Conservation (phyloP, 2,888 invertebrate genomes). For the Patella depressa region DNA sequence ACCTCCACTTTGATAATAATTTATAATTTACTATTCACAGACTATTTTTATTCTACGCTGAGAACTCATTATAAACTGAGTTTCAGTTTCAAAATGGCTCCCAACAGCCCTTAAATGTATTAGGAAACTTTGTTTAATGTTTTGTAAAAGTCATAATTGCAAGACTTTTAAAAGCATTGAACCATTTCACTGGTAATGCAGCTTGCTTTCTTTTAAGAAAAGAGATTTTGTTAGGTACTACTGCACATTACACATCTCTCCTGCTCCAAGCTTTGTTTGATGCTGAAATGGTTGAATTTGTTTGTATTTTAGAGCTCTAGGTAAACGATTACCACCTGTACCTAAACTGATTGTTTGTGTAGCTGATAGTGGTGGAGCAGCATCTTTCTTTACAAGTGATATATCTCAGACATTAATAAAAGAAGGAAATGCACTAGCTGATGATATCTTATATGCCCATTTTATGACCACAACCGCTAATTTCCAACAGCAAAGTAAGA, state of each 20-base stretch:
- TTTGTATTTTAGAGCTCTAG: slow-evolving; percentile 82
- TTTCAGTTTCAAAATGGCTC: neutral
- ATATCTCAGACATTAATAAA: slow-evolving; percentile 90
- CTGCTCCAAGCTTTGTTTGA: too few species aligned
- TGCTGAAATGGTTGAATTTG: too few species aligned
- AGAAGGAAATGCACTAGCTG: slow-evolving; percentile 93
- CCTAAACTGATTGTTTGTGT: slow-evolving; percentile 95
- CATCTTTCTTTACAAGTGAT: slow-evolving; percentile 92
- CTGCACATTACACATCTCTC: too few species aligned
- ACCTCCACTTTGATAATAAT: neutral
- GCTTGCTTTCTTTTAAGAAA: too few species aligned
- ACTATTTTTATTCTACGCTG: neutral
- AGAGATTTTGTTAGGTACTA: too few species aligned
- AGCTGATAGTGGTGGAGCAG: slow-evolving; percentile 82
- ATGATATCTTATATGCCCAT: slow-evolving; percentile 84
- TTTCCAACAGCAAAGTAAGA: slow-evolving; percentile 87
- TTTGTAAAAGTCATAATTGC: neutral
- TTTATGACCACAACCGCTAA: slow-evolving; percentile 91
- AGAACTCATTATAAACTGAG: neutral
- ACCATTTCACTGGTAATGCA: too few species aligned
- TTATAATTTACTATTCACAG: neutral
- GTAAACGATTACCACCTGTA: slow-evolving; percentile 88
- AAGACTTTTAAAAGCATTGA: too few species aligned
- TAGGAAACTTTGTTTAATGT: neutral
- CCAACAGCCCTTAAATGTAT: neutral